phyloP scores from a whole-genome alignment of 92 coral and sea anemone genomes.

The Metridium senile region DNA sequence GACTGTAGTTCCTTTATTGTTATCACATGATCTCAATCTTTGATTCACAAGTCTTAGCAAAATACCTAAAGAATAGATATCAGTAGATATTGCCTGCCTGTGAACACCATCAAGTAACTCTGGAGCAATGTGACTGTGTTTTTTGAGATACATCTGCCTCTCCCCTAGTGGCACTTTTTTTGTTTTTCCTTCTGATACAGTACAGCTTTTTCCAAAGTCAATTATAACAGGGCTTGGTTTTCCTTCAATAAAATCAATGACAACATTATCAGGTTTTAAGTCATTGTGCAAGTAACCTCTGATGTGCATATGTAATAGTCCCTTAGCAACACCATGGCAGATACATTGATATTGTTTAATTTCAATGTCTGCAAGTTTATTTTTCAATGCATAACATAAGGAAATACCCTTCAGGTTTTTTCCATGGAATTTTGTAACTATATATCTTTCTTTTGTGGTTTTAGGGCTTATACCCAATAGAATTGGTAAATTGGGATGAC shows the following conservation, averaged over 20 bases:
- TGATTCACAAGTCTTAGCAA: background rate
- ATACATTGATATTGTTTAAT: constrained; percentile 2
- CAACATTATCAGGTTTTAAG: constrained; percentile 39
- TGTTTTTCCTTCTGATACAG: too few species aligned
- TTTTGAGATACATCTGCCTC: background rate
- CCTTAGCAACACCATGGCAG: constrained; percentile 34
- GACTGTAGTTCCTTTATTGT: background rate
- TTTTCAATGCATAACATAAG: constrained; percentile 23
- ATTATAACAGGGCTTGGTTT: constrained; percentile 23
- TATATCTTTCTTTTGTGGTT: constrained; percentile 20
- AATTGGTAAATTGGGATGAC: constrained; percentile 47
- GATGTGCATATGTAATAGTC: constrained; percentile 38
- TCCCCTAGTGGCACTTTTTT: too few species aligned
- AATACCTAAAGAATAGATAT: constrained; percentile 14
- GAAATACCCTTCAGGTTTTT: constrained; percentile 13
- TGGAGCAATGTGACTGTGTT: constrained; percentile 33
- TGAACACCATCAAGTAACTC: constrained; percentile 23
- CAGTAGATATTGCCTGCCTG: constrained; percentile 17
- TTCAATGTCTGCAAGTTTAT: background rate
- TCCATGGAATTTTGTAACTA: constrained; percentile 59
- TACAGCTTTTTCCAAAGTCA: too few species aligned
- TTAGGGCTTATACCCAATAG: constrained; percentile 49
- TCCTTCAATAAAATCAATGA: constrained; percentile 32
- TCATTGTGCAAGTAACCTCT: constrained; percentile 48
- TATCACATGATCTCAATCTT: background rate